A percentile compares a stretch with the other conserved stretches of the same genome.
Conservation (phyloP, 2,797 vertebrate genomes). For the Sebastes itinus region DNA sequence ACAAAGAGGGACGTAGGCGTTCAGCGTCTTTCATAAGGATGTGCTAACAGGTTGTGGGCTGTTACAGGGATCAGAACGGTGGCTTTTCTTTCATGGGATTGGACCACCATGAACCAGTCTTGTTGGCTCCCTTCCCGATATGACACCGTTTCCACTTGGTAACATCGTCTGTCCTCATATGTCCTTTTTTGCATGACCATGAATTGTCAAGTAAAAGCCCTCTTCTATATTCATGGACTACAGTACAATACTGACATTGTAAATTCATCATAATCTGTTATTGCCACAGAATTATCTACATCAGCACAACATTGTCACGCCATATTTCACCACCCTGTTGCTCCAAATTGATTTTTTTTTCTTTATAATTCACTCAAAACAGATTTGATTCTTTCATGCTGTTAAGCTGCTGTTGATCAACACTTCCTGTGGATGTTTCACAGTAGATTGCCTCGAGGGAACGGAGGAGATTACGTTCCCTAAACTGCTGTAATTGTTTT, state of each 20-base stretch:
- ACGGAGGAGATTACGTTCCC: not conserved
- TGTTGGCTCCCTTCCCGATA: not conserved
- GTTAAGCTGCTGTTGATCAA: slow-evolving; percentile 7
- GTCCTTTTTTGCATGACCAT: not conserved
- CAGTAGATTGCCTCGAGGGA: slow-evolving; percentile 4
- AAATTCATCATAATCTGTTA: not conserved
- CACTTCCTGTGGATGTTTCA: slow-evolving; percentile 19
- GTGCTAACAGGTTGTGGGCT: slow-evolving; percentile 7
- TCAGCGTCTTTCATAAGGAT: not conserved
- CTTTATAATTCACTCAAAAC: not conserved
- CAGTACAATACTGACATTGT: not conserved
- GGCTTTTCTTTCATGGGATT: not conserved
- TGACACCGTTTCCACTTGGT: not conserved
- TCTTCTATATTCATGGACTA: not conserved
- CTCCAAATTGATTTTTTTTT: not conserved
- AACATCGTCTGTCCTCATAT: not conserved
- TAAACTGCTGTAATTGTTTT: not conserved
- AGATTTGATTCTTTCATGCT: not conserved
- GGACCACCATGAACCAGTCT: not conserved
- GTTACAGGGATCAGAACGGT: slow-evolving; percentile 14
- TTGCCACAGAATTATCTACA: not conserved
- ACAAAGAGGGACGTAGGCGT: slow-evolving; percentile 6
- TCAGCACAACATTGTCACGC: not conserved
- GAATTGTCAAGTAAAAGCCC: not conserved
- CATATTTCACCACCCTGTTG: not conserved